Evolutionary conservation across 2,113 vertebrate genomes (phyloP), one percentile per base, ranked within the genome.

Genomic region (Equus przewalskii): DNA sequence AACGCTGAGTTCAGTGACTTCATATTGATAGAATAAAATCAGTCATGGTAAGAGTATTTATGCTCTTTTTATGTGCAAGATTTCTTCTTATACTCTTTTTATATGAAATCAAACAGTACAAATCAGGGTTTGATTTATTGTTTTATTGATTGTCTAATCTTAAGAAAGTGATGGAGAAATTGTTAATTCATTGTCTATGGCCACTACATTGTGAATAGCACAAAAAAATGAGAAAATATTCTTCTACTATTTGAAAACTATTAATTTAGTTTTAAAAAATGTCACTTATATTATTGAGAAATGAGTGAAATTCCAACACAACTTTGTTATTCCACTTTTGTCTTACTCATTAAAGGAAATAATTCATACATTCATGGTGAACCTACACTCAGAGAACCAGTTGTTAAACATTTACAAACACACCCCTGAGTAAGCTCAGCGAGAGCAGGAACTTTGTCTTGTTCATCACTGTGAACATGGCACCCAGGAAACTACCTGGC

Each of bases 111-210:
- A 72, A 91, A 28, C 26, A 92, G 56, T 89, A 28, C 7, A 87
- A 76, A 72, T 90, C 41, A 67, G 46, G 7, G 1, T 13, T 72
- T 58, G 11, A 65, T 51, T 72, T 64, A 56, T 67, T 94, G 30
- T 62, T 93, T 82, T 51, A 11, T 89, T 73, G 33, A 67, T 90
- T 56, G 21, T 41, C 30, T 90, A 62, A 69, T 92, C 14, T 69
- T 89, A 33, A 96, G 70, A 79, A 91, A 93, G 22, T 67, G 21
- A 62, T 79, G 26, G 14, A 72, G 7, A 78, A 89, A 96, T 96
- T 69, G n/a, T 67, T 56, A 51, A 60, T 87, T 84, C 36, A 76
- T 70, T 94, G 49, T 69, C 36, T 80, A 8, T 54, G 73, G 41
- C 88, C 83, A 21, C 89, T 94, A 46, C 26, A 81, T 81, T 87